Evolutionary conservation across 2,888 invertebrate genomes (phyloP), one percentile per base, ranked within the genome.

Genomic region (Vesta saturnalis): DNA sequence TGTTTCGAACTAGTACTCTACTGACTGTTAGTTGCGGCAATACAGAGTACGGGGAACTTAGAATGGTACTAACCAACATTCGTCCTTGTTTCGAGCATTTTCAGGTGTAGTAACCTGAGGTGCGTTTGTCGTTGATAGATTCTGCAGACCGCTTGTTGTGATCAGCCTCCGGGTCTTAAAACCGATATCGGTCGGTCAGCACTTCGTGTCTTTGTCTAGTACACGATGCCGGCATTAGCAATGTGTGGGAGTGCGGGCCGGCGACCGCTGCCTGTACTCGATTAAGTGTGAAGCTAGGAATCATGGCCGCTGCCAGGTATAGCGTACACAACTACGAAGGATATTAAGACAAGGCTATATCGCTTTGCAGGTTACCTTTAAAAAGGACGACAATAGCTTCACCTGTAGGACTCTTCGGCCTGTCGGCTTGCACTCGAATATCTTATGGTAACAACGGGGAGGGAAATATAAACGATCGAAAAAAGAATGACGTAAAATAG

Each of bases 111-210:
- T 60, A 62, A 58, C 70, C 59, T 52, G 39, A 58, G 67, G 64
- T 62, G 67, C 64, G 71, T 66, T 64, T 58, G 71, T 72, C 73
- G 58, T 57, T 66, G 68, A 71, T 73, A 64, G 71, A 62, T 73
- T 69, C 71, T 69, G 67, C 64, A 64, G 69, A 65, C 72, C 70
- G 83, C 84, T 85, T 84, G 85, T 85, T 80, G 88, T 87, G 89
- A 89, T 88, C 89, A 89, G 89, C 90, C 90, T 89, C 89, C 89
- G 89, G 89, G 88, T 88, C 88, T 88, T 88, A 85, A 80, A 78
- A 75, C 86, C 86, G 86, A 85, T 86, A 85, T 86, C 85, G 85
- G 86, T 85, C 87, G 85, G 86, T 85, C 87, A 86, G 86, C 86
- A 86, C 86, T 84, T 81, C 80, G 86, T 86, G 83, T 87, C 86